phyloP scores from a whole-genome alignment of 2,113 vertebrate genomes.

The Crotophaga sulcirostris region DNA sequence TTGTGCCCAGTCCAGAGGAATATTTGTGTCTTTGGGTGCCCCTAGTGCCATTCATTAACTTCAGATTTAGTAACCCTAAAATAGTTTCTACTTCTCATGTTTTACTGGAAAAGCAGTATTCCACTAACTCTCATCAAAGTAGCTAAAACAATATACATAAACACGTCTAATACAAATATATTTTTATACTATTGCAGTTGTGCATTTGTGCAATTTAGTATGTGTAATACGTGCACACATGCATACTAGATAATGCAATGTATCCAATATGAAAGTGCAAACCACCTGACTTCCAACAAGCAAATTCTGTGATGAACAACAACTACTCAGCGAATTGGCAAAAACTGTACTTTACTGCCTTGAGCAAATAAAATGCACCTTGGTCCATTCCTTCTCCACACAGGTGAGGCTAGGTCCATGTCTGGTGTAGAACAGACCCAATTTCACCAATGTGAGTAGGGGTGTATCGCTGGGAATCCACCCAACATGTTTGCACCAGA shows the following conservation, averaged over 20 bases:
- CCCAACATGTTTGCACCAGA: no score
- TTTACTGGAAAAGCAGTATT: not conserved
- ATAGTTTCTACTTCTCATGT: not conserved
- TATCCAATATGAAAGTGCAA: not conserved
- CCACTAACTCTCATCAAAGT: not conserved
- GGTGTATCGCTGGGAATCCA: not conserved
- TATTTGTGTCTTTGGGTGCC: not conserved
- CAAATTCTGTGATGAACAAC: not conserved
- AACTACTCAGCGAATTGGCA: not conserved
- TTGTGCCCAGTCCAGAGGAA: not conserved
- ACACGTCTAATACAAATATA: not conserved
- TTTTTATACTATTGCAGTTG: not conserved
- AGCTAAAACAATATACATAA: not conserved
- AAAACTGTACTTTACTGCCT: not conserved
- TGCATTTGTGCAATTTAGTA: not conserved
- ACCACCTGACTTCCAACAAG: not conserved
- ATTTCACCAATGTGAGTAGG: not conserved
- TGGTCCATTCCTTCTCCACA: not conserved
- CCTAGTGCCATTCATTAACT: not conserved
- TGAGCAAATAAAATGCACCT: not conserved
- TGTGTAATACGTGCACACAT: no score
- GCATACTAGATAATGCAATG: not conserved
- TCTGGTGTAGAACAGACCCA: not conserved
- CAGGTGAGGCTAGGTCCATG: rapidly evolving
- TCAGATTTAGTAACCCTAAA: not conserved